phyloP scores from a whole-genome alignment of 2,113 vertebrate genomes.

The Cinclus mexicanus region DNA sequence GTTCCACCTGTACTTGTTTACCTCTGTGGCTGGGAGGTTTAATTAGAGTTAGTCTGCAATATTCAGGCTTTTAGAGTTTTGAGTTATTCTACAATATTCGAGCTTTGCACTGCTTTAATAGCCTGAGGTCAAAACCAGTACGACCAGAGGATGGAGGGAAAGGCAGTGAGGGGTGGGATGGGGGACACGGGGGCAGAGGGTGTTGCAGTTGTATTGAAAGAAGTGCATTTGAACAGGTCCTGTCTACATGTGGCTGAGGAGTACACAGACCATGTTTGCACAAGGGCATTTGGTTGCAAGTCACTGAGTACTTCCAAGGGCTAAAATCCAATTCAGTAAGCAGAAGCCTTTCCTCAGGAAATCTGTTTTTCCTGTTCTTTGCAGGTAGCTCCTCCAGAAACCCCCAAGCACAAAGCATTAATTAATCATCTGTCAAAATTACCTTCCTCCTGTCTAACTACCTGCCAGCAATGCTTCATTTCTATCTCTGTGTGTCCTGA shows the following conservation, averaged over 20 bases:
- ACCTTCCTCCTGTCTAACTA: neutral
- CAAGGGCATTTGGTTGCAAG: neutral
- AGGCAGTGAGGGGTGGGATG: neutral
- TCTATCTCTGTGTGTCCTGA: neutral
- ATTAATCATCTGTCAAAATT: neutral
- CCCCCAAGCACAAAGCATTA: neutral
- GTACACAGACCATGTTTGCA: neutral
- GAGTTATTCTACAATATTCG: neutral
- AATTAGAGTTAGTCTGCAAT: no score
- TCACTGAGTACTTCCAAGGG: no score
- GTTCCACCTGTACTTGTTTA: neutral
- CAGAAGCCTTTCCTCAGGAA: neutral
- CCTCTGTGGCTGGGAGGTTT: neutral
- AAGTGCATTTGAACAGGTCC: rapidly evolving
- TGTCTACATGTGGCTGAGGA: neutral
- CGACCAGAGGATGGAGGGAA: neutral
- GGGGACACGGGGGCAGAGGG: rapidly evolving
- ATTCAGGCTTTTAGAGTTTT: neutral
- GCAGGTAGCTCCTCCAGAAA: neutral
- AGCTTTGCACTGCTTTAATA: neutral
- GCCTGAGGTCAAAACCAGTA: neutral
- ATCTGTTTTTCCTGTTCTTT: neutral
- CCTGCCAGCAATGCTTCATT: neutral
- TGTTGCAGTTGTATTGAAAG: neutral
- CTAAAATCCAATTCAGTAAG: neutral